Conservation (phyloP, 2,888 invertebrate genomes). For the Meteorus cinctellus region DNA sequence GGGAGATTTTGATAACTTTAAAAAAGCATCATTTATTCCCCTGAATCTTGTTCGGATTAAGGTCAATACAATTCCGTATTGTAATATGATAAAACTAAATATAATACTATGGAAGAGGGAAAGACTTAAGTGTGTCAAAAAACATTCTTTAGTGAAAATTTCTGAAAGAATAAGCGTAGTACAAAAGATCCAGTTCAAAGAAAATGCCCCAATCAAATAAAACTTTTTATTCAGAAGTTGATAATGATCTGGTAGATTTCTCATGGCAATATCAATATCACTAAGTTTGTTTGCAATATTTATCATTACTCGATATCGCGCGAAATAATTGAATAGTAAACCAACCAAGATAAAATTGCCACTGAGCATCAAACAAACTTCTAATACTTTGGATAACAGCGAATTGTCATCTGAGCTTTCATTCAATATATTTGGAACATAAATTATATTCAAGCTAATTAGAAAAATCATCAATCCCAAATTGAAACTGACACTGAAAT, state of each 20-base stretch:
- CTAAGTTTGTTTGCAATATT: conserved; percentile 43
- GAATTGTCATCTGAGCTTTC: conserved; percentile 31
- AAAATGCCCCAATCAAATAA: background rate
- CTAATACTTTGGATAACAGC: conserved; percentile 35
- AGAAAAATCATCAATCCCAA: conserved; percentile 27
- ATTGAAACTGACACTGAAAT: conserved; percentile 48
- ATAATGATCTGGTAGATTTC: background rate
- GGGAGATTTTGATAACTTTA: background rate
- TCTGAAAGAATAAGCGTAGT: background rate
- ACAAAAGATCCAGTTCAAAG: background rate
- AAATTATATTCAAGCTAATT: conserved; percentile 20
- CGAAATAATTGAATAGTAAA: conserved; percentile 38
- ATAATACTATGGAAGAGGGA: conserved; percentile 33
- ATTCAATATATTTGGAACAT: conserved; percentile 15
- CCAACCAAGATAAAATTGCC: conserved; percentile 24
- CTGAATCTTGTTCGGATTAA: conserved; percentile 36
- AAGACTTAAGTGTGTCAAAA: background rate
- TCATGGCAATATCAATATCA: conserved; percentile 6
- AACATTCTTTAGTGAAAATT: background rate
- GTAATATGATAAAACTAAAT: conserved; percentile 36
- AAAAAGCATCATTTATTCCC: conserved; percentile 38
- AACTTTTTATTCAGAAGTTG: background rate
- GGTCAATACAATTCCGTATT: conserved; percentile 40
- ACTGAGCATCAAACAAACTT: conserved; percentile 33
- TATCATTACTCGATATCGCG: conserved; percentile 41